Evolutionary conservation across 1,140 invertebrate genomes (phyloP), one percentile per base, ranked within the genome.

Genomic region (Neodiprion pinetum): DNA sequence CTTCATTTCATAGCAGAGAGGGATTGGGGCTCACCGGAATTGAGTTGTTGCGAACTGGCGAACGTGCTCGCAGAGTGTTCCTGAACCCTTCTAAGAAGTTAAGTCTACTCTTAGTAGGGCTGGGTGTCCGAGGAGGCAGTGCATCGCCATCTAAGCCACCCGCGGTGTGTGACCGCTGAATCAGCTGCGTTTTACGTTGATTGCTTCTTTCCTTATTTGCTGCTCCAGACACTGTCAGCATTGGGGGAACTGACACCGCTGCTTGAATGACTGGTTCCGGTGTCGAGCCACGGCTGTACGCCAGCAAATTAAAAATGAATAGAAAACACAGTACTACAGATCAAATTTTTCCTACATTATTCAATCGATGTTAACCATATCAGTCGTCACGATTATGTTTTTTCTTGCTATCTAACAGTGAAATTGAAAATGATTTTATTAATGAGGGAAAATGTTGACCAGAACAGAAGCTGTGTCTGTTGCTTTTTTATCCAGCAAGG

Each of bases 101-200:
- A 88, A 93, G 86, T 90, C 93, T 81, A 89, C 91, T 87, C 74
- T 93, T 93, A 68, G 89, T 91, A 79, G 81, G 91, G 84, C 80
- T 91, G 75, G 87, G 86, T 77, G 90, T 83, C 77, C 86, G 78
- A 78, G 89, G 80, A 9, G 80, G 72, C 28, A 5, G 28, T 14
- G 65, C 76, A 71, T 80, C 86, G 77, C 77, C 82, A 77, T 80
- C 89, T 81, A 78, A 81, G 79, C 80, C 82, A 81, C 81, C 89
- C 5, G 28, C 28, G 76, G 77, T 86, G 75, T 80, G 85, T 77
- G 81, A 87, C 79, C 84, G 89, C 53, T 78, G 88, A 80, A 80
- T 84, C 75, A 80, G 86, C 83, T 72, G 88, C 83, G 77, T 85
- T 86, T 86, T 89, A 83, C 74, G 85, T 86, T 80, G 86, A 82